These are phyloP conservation scores for Eilema griseolum DNA, from an alignment of 2,888 invertebrate genomes.

Conservation along the genomic window DNA sequence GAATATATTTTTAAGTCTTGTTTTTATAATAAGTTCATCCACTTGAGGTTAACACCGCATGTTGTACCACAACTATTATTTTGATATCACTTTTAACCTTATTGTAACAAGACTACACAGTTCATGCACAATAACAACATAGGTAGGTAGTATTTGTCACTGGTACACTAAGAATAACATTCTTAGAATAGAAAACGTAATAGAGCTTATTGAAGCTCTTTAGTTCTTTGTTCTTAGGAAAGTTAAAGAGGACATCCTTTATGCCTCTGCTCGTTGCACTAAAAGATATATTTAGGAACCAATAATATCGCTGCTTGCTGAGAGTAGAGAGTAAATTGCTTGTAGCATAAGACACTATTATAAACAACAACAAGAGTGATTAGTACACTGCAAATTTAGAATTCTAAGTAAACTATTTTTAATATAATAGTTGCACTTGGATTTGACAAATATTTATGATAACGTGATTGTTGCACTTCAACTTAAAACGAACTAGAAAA, in stretches of 20 bases:
- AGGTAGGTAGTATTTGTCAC: not conserved
- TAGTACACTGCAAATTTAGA: too few species aligned
- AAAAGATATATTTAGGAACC: not conserved
- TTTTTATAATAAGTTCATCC: not conserved
- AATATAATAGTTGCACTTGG: not conserved
- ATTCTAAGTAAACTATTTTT: too few species aligned
- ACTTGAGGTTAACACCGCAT: not conserved
- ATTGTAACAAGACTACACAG: not conserved
- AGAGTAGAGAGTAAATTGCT: not conserved
- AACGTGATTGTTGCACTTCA: not conserved
- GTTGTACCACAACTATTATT: not conserved
- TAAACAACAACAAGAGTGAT: not conserved
- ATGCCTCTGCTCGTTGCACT: not conserved
- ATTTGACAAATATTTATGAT: not conserved
- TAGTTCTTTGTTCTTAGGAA: slow-evolving; percentile 5
- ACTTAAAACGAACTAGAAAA: not conserved
- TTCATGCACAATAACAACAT: slow-evolving; percentile 10
- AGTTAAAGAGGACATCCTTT: not conserved
- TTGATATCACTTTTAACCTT: slow-evolving; percentile 9
- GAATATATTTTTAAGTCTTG: not conserved
- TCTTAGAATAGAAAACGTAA: slow-evolving; percentile 7
- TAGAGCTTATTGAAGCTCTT: not conserved
- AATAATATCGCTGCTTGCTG: not conserved
- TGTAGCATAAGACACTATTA: not conserved
- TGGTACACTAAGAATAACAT: slow-evolving; percentile 12